Evolutionary conservation across 2,888 invertebrate species (phyloP).

Genomic region (Pseudanteris insignis): DNA sequence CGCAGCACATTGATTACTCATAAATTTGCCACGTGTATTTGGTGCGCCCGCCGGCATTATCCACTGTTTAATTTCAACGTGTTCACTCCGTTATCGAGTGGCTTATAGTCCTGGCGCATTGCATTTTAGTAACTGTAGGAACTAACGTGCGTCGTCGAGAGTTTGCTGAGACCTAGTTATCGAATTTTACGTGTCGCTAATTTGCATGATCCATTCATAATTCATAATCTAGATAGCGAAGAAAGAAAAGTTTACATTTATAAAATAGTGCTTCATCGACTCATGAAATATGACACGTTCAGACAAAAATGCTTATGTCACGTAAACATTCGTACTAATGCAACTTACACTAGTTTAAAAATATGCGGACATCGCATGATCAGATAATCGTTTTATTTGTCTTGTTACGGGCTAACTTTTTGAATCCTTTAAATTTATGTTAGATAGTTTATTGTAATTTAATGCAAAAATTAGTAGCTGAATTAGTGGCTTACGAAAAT

Average conservation of each 20-base stretch:
- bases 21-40: conserved; percentile 40
- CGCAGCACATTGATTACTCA: conserved; percentile 32
- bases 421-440: too few species aligned
- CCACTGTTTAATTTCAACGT: conserved; percentile 45
- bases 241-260: conserved; percentile 31
- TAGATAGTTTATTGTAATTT: too few species aligned
- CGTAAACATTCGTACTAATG: too few species aligned
- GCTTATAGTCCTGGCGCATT: conserved; percentile 40
- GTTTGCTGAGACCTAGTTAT: conserved; percentile 41
- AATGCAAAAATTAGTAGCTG: too few species aligned
- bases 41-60: conserved; percentile 27
- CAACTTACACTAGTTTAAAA: too few species aligned
- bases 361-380: too few species aligned
- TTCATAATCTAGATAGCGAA: conserved; percentile 32
- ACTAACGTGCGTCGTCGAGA: conserved; percentile 34
- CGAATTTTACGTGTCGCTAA: conserved; percentile 43
- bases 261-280: conserved; percentile 30
- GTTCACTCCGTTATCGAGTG: conserved; percentile 44
- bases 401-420: too few species aligned
- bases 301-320: too few species aligned
- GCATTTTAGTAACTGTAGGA: conserved; percentile 39
- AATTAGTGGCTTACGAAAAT: too few species aligned
- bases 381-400: neutral
- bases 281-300: too few species aligned
- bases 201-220: conserved; percentile 45